Evolutionary conservation across 2,113 vertebrate genomes (phyloP), one percentile per base, ranked within the genome.

Genomic region (Tympanuchus pallidicinctus): DNA sequence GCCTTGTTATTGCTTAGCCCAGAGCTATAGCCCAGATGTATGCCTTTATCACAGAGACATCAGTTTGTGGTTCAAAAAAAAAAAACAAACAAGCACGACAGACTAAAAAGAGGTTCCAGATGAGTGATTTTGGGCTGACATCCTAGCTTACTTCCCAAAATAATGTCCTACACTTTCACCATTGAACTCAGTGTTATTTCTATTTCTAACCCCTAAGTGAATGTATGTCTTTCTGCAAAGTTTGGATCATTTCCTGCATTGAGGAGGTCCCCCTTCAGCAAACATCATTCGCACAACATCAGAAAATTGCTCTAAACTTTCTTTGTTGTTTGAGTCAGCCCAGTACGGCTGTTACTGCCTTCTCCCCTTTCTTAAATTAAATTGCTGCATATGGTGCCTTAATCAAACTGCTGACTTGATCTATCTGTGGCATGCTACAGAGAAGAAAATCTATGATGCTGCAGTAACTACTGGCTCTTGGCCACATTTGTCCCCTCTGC

Each of bases 381-480:
- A 47, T 67, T 52, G 4, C 18, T 42, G 5, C n/a, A 3, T 3
- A 7, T 22, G 2, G 22, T 70, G 54, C 54, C 25, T 91, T 27
- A 50, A 43, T 57, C 66, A 34, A 48, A 76, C 27, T 57, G 21
- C n/a, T 36, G 12, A 22, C 42, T 81, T 36, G 40, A 40, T 34
- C 57, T 40, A 6, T 13, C 64, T 22, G 1, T 10, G 60, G 32
- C 45, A 3, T 1, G 25, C 28, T 83, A 20, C 28, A 2, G 47
- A 63, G 67, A 40, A 30, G 36, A 47, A 70, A 56, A 12, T 21
- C 87, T 82, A 0, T 0, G 1, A 1, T 0, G 1, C 32, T 45
- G 8, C 1, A 3, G n/a, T 60, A 76, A 24, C 67, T 20, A 2
- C n/a, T 38, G 42, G 56, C 60, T 71, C 2, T 0, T 82, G 84